Conservation (phyloP, 37 sponge, comb jelly and placozoan genomes). For the Lycopodina hypogea region DNA sequence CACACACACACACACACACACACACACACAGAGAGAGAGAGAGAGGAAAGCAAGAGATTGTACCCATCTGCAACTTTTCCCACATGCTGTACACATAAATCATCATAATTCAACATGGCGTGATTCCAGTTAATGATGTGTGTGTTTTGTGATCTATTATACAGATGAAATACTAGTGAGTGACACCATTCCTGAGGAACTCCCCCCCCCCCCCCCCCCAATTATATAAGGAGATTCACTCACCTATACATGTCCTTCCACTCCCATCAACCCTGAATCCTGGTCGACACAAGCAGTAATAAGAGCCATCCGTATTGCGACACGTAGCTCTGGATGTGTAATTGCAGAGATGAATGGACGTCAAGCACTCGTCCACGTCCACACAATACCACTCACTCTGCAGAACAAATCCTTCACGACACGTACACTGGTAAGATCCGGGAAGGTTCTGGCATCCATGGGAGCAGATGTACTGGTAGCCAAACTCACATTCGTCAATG, state of each 20-base stretch:
- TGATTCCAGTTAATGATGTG: too few species aligned
- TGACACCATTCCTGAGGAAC: too few species aligned
- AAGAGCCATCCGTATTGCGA: slow-evolving; percentile 35
- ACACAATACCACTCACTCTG: not conserved
- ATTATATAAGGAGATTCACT: too few species aligned
- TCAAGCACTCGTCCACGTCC: slow-evolving; percentile 41
- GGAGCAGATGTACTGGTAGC: slow-evolving; percentile 23
- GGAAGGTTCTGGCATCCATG: slow-evolving; percentile 39
- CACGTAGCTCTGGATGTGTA: slow-evolving; percentile 14
- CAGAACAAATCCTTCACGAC: slow-evolving; percentile 26
- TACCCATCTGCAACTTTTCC: too few species aligned
- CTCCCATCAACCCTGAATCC: slow-evolving; percentile 23
- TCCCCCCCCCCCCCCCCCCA: too few species aligned
- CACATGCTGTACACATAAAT: too few species aligned
- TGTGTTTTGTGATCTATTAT: too few species aligned
- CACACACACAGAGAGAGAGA: too few species aligned
- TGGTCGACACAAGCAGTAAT: slow-evolving; percentile 23
- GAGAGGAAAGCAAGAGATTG: too few species aligned
- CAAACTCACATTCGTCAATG: slow-evolving; percentile 25
- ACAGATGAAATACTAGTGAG: too few species aligned
- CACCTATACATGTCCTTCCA: slow-evolving; percentile 45
- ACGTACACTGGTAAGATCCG: slow-evolving; percentile 45
- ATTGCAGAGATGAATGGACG: slow-evolving; percentile 8
- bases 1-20: slow-evolving; percentile 8
- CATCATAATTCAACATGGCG: too few species aligned